Base-by-base conservation (phyloP, 2,888 invertebrate species). In the Ectobius pallidus region DNA sequence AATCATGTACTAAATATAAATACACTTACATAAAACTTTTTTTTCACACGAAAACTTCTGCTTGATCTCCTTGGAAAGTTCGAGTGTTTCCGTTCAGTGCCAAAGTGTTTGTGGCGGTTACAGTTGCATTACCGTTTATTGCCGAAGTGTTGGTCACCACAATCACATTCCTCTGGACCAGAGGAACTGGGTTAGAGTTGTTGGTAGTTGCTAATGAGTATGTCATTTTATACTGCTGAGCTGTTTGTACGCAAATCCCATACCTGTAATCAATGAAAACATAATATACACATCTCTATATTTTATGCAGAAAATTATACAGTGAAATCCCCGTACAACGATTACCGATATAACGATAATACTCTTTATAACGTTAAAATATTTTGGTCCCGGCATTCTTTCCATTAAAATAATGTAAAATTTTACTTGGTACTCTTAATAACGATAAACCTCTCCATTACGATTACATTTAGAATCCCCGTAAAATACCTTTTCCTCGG, bases 161-260 rank as follows among this genome's bases (percentile, higher is more conserved):
- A 30, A 58, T 16, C 14, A 58, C 16, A n/a, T 25, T 65, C 25
- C 74, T 61, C 9, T 55, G 63, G n/a, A 69, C 62, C 14, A 73
- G 39, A 32, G 75, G 73, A 30, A 73, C 32, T 6, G 70, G 70
- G 44, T 68, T 68, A 20, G 73, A 71, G 62, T 70, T 70, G 52
- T 71, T 69, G 44, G 70, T 75, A 4, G 74, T 79, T 63, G 80
- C 82, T 61, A 80, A 73, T 1, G 81, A 81, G 52, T 82, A 82
- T 3, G 82, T 81, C 77, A 85, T 80, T 77, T 85, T 86, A 78
- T 87, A 86, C 76, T 84, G 83, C 75, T 85, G 80, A 0, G 86
- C 85, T 71, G 80, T 83, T 74, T 83, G 80, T 69, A 83, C 85
- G 77, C 86, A 88, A 4, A 88, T 75, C 1, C 88, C 88, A 77